phyloP scores from a whole-genome alignment of 2,888 invertebrate genomes.

The Nesidiocoris tenuis region DNA sequence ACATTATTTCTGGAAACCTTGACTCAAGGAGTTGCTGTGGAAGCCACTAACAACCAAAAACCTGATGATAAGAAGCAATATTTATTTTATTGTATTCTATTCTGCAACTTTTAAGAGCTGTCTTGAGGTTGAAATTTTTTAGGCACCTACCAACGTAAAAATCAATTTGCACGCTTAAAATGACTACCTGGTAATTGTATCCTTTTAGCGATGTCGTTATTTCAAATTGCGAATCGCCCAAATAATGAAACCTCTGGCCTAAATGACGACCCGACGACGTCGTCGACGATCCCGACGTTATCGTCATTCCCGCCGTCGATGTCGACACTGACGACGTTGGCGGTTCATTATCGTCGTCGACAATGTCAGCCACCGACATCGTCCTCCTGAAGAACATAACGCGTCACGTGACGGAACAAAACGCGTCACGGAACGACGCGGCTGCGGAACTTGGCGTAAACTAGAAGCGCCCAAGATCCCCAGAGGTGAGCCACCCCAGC shows the following conservation, averaged over 20 bases:
- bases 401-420: neutral
- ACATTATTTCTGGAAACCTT: too few species aligned
- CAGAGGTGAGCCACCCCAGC: neutral
- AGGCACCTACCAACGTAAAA: too few species aligned
- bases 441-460: neutral
- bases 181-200: slow-evolving; percentile 49
- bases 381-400: slow-evolving; percentile 47
- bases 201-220: slow-evolving; percentile 50
- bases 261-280: slow-evolving; percentile 14
- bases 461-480: neutral
- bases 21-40: too few species aligned
- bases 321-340: slow-evolving; percentile 23
- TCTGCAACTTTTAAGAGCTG: too few species aligned
- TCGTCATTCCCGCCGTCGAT: slow-evolving; percentile 7
- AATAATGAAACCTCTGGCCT: slow-evolving; percentile 50
- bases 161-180: too few species aligned
- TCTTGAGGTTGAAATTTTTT: too few species aligned
- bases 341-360: slow-evolving; percentile 36
- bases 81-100: too few species aligned
- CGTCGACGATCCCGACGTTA: neutral
- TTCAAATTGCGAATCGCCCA: slow-evolving; percentile 50
- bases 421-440: neutral
- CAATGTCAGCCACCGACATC: slow-evolving; percentile 31
- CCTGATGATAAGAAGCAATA: too few species aligned
- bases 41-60: too few species aligned